Evolutionary conservation across 64 coral and sea anemone genomes (phyloP).

Genomic region (Pachyseris speciosa): DNA sequence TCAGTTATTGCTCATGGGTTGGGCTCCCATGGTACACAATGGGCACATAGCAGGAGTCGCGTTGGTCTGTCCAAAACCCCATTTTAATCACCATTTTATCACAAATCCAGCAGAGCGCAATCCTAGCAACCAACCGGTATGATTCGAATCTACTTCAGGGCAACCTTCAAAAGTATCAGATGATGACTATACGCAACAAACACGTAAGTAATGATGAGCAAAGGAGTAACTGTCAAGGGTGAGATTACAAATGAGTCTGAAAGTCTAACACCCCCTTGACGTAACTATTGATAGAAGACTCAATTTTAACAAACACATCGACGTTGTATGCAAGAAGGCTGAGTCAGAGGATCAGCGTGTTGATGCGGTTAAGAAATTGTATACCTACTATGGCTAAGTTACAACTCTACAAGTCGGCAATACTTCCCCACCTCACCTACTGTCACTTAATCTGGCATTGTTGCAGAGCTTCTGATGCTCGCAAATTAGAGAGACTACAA

Average conservation of each 20-base stretch:
- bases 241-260: conserved; percentile 60
- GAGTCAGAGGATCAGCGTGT: conserved; percentile 47
- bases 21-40: no score
- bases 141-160: conserved; percentile 9
- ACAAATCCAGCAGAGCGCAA: background rate
- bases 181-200: conserved; percentile 59
- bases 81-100: background rate
- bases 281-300: conserved; percentile 67
- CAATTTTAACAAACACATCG: conserved; percentile 58
- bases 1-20: no score
- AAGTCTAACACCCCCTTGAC: conserved; percentile 42
- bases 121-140: background rate
- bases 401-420: background rate
- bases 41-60: no score
- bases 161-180: conserved; percentile 63
- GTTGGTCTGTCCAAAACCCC: no score
- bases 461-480: conserved; percentile 16
- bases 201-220: conserved; percentile 51
- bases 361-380: background rate
- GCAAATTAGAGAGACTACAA: conserved; percentile 14
- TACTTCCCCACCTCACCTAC: conserved; percentile 23
- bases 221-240: conserved; percentile 58
- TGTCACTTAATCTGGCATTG: conserved; percentile 36
- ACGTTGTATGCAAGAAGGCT: conserved; percentile 48
- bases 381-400: background rate